Evolutionary conservation across 2,888 invertebrate genomes (phyloP).

Genomic region (Anarsia innoxiella): DNA sequence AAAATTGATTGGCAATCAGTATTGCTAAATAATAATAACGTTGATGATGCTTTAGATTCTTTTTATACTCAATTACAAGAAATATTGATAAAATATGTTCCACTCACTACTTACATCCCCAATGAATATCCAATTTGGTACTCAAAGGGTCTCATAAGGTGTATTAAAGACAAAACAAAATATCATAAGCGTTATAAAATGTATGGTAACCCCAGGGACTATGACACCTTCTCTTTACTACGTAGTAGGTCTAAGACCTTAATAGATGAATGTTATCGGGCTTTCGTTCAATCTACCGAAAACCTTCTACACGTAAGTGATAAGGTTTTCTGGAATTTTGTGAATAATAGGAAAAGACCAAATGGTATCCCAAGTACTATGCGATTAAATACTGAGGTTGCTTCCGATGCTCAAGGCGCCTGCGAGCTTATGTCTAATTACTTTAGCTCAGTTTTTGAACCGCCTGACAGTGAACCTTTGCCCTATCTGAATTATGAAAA

Average conservation of each 20-base stretch:
- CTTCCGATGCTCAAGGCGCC: background rate
- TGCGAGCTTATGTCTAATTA: slow-evolving; percentile 1
- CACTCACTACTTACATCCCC: background rate
- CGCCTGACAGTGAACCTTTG: background rate
- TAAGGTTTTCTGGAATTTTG: background rate
- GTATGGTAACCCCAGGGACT: background rate
- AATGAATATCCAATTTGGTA: slow-evolving; percentile 1
- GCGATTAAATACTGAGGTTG: background rate
- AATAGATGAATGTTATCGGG: background rate
- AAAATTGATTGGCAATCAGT: too few species aligned
- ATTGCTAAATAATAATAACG: too few species aligned
- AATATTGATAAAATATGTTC: background rate
- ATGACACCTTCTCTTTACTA: background rate
- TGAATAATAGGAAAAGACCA: background rate
- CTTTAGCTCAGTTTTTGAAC: slow-evolving; percentile 1
- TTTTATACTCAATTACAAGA: background rate
- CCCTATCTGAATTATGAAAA: background rate
- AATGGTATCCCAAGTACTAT: background rate
- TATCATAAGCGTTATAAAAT: background rate
- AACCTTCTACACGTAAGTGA: background rate
- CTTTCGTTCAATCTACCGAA: background rate
- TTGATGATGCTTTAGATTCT: background rate
- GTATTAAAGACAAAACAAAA: background rate
- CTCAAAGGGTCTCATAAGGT: background rate
- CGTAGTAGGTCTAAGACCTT: background rate